Evolutionary conservation across 2,797 vertebrate genomes (phyloP).

Genomic region (Choloepus didactylus): DNA sequence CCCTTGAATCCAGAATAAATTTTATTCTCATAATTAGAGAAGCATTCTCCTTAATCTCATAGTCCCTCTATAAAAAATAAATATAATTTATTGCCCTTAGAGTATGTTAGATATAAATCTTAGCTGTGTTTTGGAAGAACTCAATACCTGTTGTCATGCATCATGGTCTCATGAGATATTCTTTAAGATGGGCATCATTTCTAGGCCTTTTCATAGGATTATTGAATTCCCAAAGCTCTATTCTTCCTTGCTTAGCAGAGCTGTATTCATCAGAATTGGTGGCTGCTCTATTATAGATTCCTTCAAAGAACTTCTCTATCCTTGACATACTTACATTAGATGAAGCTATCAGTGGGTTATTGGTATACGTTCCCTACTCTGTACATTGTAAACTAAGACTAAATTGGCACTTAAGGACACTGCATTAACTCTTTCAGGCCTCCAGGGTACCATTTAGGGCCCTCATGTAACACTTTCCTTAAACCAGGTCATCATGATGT

Average conservation of each 20-base stretch:
- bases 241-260: slow-evolving; percentile 32
- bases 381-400: slow-evolving; percentile 72
- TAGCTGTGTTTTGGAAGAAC: slow-evolving; percentile 43
- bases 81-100: background rate
- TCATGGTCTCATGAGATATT: slow-evolving; percentile 41
- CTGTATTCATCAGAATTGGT: slow-evolving; percentile 63
- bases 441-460: slow-evolving; percentile 77
- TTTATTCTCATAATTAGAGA: slow-evolving; percentile 45
- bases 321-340: slow-evolving; percentile 73
- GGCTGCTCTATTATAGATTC: slow-evolving; percentile 61
- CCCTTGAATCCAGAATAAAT: slow-evolving; percentile 58
- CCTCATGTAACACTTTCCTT: slow-evolving; percentile 76
- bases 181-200: background rate
- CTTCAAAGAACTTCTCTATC: slow-evolving; percentile 66
- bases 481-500: slow-evolving; percentile 80
- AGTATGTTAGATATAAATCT: background rate
- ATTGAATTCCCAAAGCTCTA: slow-evolving; percentile 57
- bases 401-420: slow-evolving; percentile 77
- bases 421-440: slow-evolving; percentile 77
- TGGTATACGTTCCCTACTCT: slow-evolving; percentile 54
- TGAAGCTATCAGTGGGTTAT: slow-evolving; percentile 72
- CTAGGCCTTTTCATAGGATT: slow-evolving; percentile 23
- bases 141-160: background rate
- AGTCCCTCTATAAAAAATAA: background rate
- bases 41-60: background rate